phyloP scores from a whole-genome alignment of 2,888 invertebrate genomes.

The Lycaena phlaeas region DNA sequence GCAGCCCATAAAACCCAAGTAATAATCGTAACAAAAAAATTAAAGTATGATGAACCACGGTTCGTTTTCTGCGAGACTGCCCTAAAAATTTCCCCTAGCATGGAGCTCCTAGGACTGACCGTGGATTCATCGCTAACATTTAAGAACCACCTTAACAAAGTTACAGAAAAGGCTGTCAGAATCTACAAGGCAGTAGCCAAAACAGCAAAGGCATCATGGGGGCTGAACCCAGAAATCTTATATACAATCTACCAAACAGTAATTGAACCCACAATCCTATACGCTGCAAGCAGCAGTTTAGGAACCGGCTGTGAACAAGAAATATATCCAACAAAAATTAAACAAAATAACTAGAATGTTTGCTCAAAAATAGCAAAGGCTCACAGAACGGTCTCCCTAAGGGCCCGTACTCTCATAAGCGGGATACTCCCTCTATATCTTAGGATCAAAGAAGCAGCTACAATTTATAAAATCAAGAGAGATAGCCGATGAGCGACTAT shows the following conservation, averaged over 20 bases:
- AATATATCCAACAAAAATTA: neutral
- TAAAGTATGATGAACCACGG: constrained; percentile 5
- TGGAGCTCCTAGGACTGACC: constrained; percentile 10
- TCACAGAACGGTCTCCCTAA: constrained; percentile 9
- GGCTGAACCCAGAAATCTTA: constrained; percentile 5
- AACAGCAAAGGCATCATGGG: constrained; percentile 11
- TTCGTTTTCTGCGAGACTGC: neutral
- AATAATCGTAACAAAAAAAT: constrained; percentile 9
- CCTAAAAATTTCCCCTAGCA: neutral
- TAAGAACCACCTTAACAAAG: neutral
- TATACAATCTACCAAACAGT: constrained; percentile 5
- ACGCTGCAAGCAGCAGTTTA: constrained; percentile 8
- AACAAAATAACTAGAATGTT: neutral
- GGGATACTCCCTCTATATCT: constrained; percentile 11
- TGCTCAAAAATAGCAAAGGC: constrained; percentile 5
- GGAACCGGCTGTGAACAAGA: neutral
- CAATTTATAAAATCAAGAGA: constrained; percentile 10
- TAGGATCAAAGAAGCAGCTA: constrained; percentile 5
- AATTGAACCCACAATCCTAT: constrained; percentile 4
- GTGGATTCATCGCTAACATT: constrained; percentile 8
- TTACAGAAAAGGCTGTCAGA: constrained; percentile 3
- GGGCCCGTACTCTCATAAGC: neutral
- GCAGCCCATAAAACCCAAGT: constrained; percentile 11
- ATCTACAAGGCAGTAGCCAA: constrained; percentile 6
- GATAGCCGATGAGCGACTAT: neutral